Percentiles rank a stretch among this genome's conserved stretches.
Evolutionary conservation across 2,113 vertebrate species (phyloP).

Genomic region (Dipodomys spectabilis): DNA sequence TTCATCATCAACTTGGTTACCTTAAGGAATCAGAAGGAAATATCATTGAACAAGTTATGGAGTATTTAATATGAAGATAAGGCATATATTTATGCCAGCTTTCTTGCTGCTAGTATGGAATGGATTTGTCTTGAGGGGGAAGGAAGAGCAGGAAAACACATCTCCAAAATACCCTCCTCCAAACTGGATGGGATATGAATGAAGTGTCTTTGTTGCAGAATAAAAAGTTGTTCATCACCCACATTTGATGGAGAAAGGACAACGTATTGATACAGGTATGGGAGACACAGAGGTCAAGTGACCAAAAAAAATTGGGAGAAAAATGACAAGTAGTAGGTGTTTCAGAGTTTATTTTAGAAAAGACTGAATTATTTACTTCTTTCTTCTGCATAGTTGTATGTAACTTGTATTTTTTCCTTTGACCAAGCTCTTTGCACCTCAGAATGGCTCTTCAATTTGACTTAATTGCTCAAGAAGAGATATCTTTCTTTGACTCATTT

Average conservation of each 20-base stretch:
- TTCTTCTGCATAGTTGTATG: neutral
- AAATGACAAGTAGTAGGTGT: neutral
- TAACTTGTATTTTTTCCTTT: neutral
- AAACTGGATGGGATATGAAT: neutral
- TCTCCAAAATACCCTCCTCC: neutral
- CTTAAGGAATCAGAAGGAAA: neutral
- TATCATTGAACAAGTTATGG: neutral
- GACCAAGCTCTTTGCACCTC: neutral
- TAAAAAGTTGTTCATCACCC: neutral
- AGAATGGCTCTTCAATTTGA: neutral
- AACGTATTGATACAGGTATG: neutral
- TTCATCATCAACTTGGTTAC: neutral
- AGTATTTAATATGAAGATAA: neutral
- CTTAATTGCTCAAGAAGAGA: neutral
- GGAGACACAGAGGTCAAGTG: neutral
- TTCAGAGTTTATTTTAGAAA: slow-evolving; percentile 16
- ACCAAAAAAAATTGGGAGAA: neutral
- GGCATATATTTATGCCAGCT: neutral
- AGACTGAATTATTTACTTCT: neutral
- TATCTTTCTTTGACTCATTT: neutral
- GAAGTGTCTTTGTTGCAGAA: neutral
- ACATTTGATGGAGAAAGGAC: neutral
- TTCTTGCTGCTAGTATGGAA: neutral
- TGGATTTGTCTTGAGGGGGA: neutral
- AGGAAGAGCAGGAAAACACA: neutral